Base-by-base conservation (phyloP, 2,113 vertebrate species). In the Chloebia gouldiae region DNA sequence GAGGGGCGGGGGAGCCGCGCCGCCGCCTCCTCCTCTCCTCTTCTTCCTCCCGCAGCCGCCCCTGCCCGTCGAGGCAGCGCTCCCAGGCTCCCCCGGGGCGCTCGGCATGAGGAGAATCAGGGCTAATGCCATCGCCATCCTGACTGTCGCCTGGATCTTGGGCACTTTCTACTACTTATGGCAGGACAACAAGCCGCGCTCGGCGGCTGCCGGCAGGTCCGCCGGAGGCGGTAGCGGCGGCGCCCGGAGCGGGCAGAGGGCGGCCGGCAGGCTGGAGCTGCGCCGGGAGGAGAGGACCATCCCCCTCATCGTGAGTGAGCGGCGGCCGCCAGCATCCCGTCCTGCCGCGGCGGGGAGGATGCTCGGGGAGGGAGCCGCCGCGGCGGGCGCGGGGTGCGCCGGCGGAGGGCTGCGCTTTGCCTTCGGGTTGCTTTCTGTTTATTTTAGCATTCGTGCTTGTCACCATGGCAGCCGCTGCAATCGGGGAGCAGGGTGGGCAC, bases 81-180 rank as follows among this genome's bases (percentile, higher is more conserved):
- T 86, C 84, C 92, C 96, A 71, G 75, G 81, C 93, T 91, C 22
- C 93, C 23, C 49, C 44, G 95, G 91, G 82, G 98, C 98, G 95
- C 97, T 98, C 98, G 98, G 98, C 97, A 99, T 99, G 99, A 99
- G 99, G 97, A 98, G 98, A 98, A 98, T 99, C 98, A 98, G 99
- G 98, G 99, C 99, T 95, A 99, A 99, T 98, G 99, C 99, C 98
- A 99, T 99, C 97, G 99, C 99, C 71, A 99, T 99, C 97, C 98
- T 99, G 96, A 99, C 99, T 30, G 99, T 99, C 64, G 99, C 99
- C 70, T 99, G 99, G 99, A 99, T 99, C 98, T 97, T 99, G 93
- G 99, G 99, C 82, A 99, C 99, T 97, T 99, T 99, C 96, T 99
- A 99, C 98, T 99, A 99, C 99, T 99, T 99, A 98, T 99, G 99